phyloP scores from a whole-genome alignment of 2,888 invertebrate species.

The Andrena camellia region DNA sequence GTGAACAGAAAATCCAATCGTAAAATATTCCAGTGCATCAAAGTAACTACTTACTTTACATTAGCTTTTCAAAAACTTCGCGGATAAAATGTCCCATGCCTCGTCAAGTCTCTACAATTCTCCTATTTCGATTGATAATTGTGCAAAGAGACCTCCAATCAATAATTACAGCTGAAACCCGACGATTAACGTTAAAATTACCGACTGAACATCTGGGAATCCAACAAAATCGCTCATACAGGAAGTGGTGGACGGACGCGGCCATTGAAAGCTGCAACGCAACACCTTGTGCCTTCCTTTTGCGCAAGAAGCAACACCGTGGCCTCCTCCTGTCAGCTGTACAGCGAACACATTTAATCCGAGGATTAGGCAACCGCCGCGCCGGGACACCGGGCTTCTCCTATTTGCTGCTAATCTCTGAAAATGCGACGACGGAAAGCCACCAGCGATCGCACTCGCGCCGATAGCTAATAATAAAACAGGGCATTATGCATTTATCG shows the following conservation, averaged over 20 bases:
- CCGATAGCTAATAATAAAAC: conserved; percentile 11
- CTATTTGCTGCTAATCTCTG: conserved; percentile 23
- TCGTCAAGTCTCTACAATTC: too few species aligned
- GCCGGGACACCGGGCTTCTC: conserved; percentile 6
- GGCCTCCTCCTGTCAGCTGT: conserved; percentile 52
- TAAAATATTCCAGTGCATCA: too few species aligned
- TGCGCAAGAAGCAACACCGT: conserved; percentile 34
- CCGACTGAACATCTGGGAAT: background rate
- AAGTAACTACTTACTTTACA: too few species aligned
- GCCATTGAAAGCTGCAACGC: conserved; percentile 15
- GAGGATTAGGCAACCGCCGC: conserved; percentile 29
- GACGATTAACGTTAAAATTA: background rate
- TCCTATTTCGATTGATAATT: too few species aligned
- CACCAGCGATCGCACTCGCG: background rate
- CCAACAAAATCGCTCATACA: conserved; percentile 1
- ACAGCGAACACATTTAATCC: conserved; percentile 38
- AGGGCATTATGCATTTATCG: background rate
- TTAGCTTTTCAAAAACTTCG: too few species aligned
- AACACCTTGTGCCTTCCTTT: conserved; percentile 28
- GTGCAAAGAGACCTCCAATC: too few species aligned
- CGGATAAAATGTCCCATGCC: too few species aligned
- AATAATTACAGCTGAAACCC: background rate
- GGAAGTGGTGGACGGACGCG: conserved; percentile 21
- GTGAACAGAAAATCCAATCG: too few species aligned
- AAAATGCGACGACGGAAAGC: conserved; percentile 12